Evolutionary conservation across 2,797 vertebrate genomes (phyloP).

Genomic region (Balearica regulorum): DNA sequence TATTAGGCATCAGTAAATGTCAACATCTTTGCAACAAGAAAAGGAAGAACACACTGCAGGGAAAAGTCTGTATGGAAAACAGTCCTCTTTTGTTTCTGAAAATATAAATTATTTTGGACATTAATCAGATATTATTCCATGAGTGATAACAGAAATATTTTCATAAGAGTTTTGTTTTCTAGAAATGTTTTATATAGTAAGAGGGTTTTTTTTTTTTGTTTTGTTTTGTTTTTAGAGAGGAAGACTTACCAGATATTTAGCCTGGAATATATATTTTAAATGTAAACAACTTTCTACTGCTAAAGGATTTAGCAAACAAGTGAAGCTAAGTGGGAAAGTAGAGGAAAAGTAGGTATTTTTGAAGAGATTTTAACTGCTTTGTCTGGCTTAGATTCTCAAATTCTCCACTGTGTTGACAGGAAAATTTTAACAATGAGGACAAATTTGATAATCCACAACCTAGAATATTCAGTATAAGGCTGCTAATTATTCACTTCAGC

Average conservation of each 20-base stretch:
- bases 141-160: neutral
- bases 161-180: neutral
- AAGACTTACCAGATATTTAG: neutral
- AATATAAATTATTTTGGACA: neutral
- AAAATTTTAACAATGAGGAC: neutral
- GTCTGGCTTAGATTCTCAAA: neutral
- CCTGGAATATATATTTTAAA: neutral
- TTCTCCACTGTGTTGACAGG: neutral
- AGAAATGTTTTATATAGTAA: neutral
- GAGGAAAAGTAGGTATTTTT: neutral
- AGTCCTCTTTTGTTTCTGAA: neutral
- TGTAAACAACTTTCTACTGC: neutral
- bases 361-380: neutral
- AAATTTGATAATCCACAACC: neutral
- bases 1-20: neutral
- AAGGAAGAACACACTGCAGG: neutral
- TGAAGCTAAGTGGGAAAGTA: neutral
- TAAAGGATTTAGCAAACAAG: neutral
- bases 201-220: rapidly evolving
- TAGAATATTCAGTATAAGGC: neutral
- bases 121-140: neutral
- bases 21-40: neutral
- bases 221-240: neutral
- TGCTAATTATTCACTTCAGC: neutral
- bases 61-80: neutral